Evolutionary conservation across 1,140 invertebrate species (phyloP), one percentile per base, ranked within the genome.

Genomic region (Pseudomyrmex concolor): DNA sequence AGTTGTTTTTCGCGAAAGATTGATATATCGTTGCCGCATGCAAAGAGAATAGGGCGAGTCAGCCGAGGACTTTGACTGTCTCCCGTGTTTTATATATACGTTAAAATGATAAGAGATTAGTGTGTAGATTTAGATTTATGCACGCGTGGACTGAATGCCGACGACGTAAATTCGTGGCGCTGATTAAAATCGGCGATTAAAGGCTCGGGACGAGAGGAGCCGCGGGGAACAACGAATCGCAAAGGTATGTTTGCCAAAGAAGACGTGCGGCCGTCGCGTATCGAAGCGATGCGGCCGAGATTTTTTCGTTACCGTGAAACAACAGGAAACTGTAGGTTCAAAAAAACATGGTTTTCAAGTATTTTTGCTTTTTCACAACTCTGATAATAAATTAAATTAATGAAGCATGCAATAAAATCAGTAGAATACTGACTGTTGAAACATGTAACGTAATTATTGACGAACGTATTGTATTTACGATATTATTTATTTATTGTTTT

Each of bases 171-270:
- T 50, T 80, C 54, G 76, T 80, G 51, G 66, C 66, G 66, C 66
- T 50, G 64, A 80, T 70, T 57, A 77, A 59, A 34, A 54, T 80
- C 66, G 43, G 19, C 66, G 54, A 80, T 59, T 67, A 43, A 13
- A 34, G 5, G 34, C 34, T 25, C 51, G 76, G 57, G 15, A 66
- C 51, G 76, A 70, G 15, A 66, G 10, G 12, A 64, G 50, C 19
- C 51, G 22, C 45, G 68, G 85, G 84, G 66, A 87, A 89, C 74
- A 63, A 83, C 68, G 64, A 83, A 85, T 85, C 89, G 86, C 86
- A 85, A 85, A 89, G 84, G 70, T 73, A 67, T 87, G 81, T 89
- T 92, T 92, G 90, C 91, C 91, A 92, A 92, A 92, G 91, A 91
- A 34, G 84, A 90, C 85, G 76, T 67, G 17, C 8, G 17, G 78